Evolutionary conservation across 2,797 vertebrate species (phyloP).

Genomic region (Ctenosaura bakeri): DNA sequence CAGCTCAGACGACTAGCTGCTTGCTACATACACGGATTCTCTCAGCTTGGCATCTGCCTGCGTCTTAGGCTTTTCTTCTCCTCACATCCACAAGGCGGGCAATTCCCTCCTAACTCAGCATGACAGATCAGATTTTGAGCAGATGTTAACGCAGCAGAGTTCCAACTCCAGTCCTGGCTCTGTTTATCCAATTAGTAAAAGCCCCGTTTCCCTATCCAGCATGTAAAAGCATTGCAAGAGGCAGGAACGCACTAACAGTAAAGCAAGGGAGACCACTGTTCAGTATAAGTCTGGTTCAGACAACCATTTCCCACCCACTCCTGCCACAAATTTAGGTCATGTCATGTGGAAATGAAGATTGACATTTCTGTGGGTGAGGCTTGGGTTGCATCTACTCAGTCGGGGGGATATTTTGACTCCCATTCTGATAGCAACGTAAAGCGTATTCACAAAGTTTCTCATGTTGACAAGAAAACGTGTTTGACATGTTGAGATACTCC

Average conservation of each 20-base stretch:
- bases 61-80: neutral
- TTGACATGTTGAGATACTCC: too few relatives aligned
- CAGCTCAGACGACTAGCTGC: neutral
- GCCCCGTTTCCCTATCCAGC: neutral
- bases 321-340: neutral
- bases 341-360: neutral
- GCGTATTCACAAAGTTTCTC: neutral
- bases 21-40: neutral
- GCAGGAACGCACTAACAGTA: neutral
- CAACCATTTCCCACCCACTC: neutral
- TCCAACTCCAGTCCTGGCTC: neutral
- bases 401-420: neutral
- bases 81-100: neutral
- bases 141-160: conserved; percentile 22
- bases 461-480: too few relatives aligned
- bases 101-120: conserved; percentile 13
- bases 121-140: neutral
- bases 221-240: neutral
- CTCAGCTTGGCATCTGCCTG: conserved; percentile 4
- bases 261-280: neutral
- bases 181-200: conserved; percentile 7
- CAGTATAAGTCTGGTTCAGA: too few relatives aligned
- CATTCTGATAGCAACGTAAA: neutral
- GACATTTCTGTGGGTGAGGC: neutral
- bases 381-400: neutral